phyloP scores from a whole-genome alignment of 2,888 invertebrate genomes.

The Ichneumoninae sp. region DNA sequence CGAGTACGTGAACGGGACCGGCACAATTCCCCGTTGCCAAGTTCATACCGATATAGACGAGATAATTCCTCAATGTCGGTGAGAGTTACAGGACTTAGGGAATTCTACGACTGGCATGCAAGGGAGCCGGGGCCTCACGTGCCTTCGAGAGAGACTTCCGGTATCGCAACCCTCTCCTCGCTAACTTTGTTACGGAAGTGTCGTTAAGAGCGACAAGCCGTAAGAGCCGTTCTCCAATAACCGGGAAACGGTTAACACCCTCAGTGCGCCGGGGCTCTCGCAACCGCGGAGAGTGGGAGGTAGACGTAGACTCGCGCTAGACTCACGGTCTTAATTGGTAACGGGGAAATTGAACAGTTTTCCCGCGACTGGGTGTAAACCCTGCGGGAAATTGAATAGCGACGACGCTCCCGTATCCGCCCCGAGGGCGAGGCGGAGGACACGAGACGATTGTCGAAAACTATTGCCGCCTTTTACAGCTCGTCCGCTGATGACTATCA shows the following conservation, averaged over 20 bases:
- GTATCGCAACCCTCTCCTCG: slow-evolving; percentile 4
- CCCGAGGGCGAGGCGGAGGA: slow-evolving; percentile 1
- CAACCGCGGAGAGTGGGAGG: background rate
- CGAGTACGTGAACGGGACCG: slow-evolving; percentile 7
- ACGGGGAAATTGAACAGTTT: slow-evolving; percentile 48
- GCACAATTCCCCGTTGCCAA: background rate
- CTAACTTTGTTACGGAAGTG: slow-evolving; percentile 60
- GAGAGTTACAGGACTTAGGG: slow-evolving; percentile 5
- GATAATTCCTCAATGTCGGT: slow-evolving; percentile 12
- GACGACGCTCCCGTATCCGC: background rate
- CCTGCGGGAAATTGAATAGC: slow-evolving; percentile 46
- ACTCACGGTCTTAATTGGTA: background rate
- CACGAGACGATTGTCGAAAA: slow-evolving; percentile 2
- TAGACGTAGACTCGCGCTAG: background rate
- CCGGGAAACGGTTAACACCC: slow-evolving; percentile 26
- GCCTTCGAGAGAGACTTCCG: slow-evolving; percentile 13
- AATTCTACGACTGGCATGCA: background rate
- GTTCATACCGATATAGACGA: background rate
- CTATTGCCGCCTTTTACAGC: slow-evolving; percentile 11
- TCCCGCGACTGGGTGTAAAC: slow-evolving; percentile 32
- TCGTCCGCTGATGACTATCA: slow-evolving; percentile 4
- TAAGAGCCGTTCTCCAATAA: slow-evolving; percentile 59
- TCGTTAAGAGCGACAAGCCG: slow-evolving; percentile 52
- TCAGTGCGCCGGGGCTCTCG: slow-evolving; percentile 6
- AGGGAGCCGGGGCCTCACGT: slow-evolving; percentile 8